Base-by-base conservation (phyloP, 2,888 invertebrate species). In the Callyntrura guangdongensis region DNA sequence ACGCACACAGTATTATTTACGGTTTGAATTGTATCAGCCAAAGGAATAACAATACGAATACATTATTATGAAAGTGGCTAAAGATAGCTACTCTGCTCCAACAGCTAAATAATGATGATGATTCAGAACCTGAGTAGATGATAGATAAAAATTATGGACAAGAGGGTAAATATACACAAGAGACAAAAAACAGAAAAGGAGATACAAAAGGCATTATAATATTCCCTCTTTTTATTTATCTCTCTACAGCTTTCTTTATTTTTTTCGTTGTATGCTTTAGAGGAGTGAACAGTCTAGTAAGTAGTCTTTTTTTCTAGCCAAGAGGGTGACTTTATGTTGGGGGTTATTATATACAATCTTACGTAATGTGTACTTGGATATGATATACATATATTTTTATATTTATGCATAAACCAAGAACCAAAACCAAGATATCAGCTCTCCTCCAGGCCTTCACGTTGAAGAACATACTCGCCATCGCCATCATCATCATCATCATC, bases 101-200 rank as follows among this genome's bases (percentile, higher is more conserved):
- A 1, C 53, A 56, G 27, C 36, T 61, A 79, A 81, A 81, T 89
- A 67, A 85, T 79, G 27, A 89, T 84, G 89, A 89, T 89, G 89
- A 89, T 84, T 89, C 89, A 89, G 89, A 89, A 74, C 64, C 47
- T 79, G 61, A 83, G 64, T 82, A 89, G 89, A 88, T 88, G 81
- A 81, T 88, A 88, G 88, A 89, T 89, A 89, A 89, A 84, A 89
- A 89, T 85, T 79, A 84, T 89, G 84, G 77, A 84, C 89, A 89
- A 89, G 89, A 84, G 89, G 89, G 84, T 89, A 89, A 89, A 89
- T 89, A 89, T 89, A 89, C 89, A 89, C 89, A 17, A 89, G 89
- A 89, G 89, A 89, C 77, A 84, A 88, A 25, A 88, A 53, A 72
- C 61, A 56, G 69, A 74, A 59, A 53, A 22, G 27, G 69, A 69